Conservation (phyloP, 2,888 invertebrate species). For the Escarpia spicata region DNA sequence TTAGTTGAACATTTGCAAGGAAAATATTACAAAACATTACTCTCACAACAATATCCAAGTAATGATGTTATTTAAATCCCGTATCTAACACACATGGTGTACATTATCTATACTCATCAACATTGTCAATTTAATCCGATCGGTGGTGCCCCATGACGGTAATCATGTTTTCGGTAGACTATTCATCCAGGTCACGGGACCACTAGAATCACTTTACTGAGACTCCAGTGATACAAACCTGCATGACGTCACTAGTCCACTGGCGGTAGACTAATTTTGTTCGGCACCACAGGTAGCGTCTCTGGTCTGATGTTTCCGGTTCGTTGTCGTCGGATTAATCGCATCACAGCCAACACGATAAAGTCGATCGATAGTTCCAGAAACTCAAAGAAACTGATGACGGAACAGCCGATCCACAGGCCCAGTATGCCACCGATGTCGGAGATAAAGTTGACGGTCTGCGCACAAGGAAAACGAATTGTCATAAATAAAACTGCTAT, state of each 20-base stretch:
- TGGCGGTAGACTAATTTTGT: background rate
- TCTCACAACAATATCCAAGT: too few species aligned
- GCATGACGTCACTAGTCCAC: background rate
- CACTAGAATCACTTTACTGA: background rate
- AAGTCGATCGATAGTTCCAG: background rate
- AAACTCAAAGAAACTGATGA: background rate
- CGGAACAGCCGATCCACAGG: conserved; percentile 3
- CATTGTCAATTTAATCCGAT: background rate
- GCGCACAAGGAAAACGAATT: background rate
- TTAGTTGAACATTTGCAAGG: background rate
- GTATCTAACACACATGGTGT: too few species aligned
- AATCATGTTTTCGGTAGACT: background rate
- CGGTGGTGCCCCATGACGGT: background rate
- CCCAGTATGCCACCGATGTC: background rate
- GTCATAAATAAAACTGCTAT: background rate
- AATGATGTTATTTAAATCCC: too few species aligned
- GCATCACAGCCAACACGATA: background rate
- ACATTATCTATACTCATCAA: too few species aligned
- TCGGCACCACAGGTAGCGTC: background rate
- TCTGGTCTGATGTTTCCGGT: background rate
- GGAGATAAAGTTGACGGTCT: background rate
- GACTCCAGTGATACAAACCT: background rate
- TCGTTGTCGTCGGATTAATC: background rate
- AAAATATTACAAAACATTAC: too few species aligned
- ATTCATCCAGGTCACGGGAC: background rate